Evolutionary conservation across 2,888 invertebrate genomes (phyloP), one percentile per base, ranked within the genome.

Genomic region (Cataglyphis albicans): DNA sequence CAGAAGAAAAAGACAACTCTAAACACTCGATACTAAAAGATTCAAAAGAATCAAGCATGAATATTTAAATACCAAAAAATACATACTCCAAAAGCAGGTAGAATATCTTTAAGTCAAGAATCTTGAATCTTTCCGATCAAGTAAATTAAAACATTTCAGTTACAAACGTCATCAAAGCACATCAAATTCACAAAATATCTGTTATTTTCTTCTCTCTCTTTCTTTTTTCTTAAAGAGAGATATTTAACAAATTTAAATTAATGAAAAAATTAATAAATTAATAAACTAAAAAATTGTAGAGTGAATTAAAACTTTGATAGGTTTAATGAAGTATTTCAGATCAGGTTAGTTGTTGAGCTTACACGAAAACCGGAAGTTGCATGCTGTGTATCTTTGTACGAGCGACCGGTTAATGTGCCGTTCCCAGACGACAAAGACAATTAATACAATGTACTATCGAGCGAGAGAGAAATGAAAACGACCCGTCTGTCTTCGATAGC

Each of bases 391-490:
- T 70, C 44, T 41, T 44, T 18, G 74, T 63, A 10, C 44, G 12
- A 25, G 32, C 44, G 52, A 25, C 18, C 44, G 10, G 15, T 68
- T 10, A 59, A 70, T 12, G 52, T 29, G 52, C 25, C 3, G 41
- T 44, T 55, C 18, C 41, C 21, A 10, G 21, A 78, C 70, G 18
- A 78, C 70, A 78, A 57, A 67, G 68, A 67, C 57, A n/a, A 15
- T 10, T 68, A 41, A 21, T 41, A 10, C 18, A 38, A 5, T 12
- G 3, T 52, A 4, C 25, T 55, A 18, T 68, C 41, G 78, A 32
- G 52, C 5, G 1, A 55, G 25, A 52, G 15, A 35, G 41, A 52
- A 29, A 59, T 44, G 21, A 41, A n/a, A 21, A 12, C 21, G 3
- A 3, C 29, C 0, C 78, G 32, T 29, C 44, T 35, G 44, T 59